phyloP scores from a whole-genome alignment of 2,113 vertebrate genomes.

The Xiphias gladius region DNA sequence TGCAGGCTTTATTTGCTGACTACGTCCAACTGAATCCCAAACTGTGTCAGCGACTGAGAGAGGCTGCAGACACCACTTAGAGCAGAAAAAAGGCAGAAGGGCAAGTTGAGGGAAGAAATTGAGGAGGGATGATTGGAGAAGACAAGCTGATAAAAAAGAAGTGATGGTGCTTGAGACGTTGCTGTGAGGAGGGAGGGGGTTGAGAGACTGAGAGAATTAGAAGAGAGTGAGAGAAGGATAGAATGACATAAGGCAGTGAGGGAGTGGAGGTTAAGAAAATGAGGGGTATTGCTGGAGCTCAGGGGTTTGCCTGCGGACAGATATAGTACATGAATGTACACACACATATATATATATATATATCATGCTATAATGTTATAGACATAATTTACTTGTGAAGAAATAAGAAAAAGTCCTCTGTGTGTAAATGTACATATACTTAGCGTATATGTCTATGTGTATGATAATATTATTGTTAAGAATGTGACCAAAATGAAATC shows the following conservation, averaged over 20 bases:
- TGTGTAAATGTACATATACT: too few species aligned
- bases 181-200: background rate
- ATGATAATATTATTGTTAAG: too few species aligned
- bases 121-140: background rate
- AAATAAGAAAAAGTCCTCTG: too few species aligned
- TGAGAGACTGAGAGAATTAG: background rate
- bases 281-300: background rate
- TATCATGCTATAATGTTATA: too few species aligned
- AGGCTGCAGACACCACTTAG: constrained; percentile 22
- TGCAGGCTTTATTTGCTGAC: constrained; percentile 32
- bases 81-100: background rate
- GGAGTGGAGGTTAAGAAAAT: background rate
- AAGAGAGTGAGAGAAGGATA: background rate
- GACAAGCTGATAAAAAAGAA: background rate
- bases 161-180: background rate
- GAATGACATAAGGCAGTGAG: background rate
- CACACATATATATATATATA: background rate
- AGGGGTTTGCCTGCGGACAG: constrained; percentile 13
- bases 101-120: background rate
- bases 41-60: constrained; percentile 16
- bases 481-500: too few species aligned
- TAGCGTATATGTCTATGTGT: too few species aligned
- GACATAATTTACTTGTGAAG: too few species aligned
- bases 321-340: background rate
- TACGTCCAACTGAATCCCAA: constrained; percentile 20